phyloP scores from a whole-genome alignment of 1,140 invertebrate species.

The Diachasmimorpha longicaudata region DNA sequence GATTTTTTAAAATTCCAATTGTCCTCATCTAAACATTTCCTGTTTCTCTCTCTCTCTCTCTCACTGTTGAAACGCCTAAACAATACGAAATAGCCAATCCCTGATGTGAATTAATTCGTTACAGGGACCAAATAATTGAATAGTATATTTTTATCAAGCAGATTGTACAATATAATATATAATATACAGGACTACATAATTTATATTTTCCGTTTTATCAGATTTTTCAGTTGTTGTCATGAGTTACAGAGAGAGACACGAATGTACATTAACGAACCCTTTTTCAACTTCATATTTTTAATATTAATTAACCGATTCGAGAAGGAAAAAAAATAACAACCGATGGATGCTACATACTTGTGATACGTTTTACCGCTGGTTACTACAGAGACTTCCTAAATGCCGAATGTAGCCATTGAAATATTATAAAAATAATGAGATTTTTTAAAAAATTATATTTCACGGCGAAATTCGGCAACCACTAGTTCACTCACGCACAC shows the following conservation, averaged over 20 bases:
- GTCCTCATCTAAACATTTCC: too few relatives aligned
- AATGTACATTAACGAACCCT: background rate
- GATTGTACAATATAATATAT: background rate
- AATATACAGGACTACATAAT: background rate
- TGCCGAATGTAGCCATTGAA: slow-evolving; percentile 36
- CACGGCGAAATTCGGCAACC: slow-evolving; percentile 42
- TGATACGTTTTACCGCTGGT: slow-evolving; percentile 65
- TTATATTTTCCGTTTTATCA: background rate
- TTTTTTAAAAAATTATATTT: background rate
- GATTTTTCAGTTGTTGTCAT: background rate
- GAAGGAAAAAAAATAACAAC: slow-evolving; percentile 32
- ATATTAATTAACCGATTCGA: slow-evolving; percentile 18
- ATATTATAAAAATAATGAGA: slow-evolving; percentile 5
- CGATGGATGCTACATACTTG: slow-evolving; percentile 63
- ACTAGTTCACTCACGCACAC: slow-evolving; percentile 65
- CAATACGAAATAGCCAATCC: background rate
- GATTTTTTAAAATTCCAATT: too few relatives aligned
- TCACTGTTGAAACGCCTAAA: background rate
- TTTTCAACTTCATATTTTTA: slow-evolving; percentile 1
- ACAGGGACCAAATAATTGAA: slow-evolving; percentile 8
- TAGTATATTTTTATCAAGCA: slow-evolving; percentile 17
- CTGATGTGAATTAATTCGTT: slow-evolving; percentile 9
- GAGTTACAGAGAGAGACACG: background rate
- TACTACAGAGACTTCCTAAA: slow-evolving; percentile 64
- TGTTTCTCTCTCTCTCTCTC: too few relatives aligned